Evolutionary conservation across 2,888 invertebrate genomes (phyloP).

Genomic region (Xanthorhoe spadicearia): DNA sequence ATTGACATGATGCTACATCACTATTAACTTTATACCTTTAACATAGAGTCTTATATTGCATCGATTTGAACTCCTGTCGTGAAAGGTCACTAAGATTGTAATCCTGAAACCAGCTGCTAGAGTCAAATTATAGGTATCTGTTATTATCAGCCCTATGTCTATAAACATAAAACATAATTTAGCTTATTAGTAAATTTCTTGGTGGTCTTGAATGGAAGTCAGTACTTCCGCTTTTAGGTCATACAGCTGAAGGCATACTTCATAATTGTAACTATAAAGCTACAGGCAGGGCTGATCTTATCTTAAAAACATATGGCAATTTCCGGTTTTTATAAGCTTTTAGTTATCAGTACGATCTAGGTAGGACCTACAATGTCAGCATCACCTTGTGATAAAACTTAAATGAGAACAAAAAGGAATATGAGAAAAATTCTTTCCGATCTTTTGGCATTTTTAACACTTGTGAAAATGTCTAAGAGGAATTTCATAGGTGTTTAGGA

Average conservation of each 20-base stretch:
- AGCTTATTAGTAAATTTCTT: not conserved
- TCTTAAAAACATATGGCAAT: conserved; percentile 12
- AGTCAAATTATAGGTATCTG: too few species aligned
- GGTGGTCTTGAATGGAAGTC: conserved; percentile 9
- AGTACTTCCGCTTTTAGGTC: conserved; percentile 15
- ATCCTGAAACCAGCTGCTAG: conserved; percentile 18
- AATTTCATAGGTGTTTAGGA: too few species aligned
- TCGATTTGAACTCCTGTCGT: not conserved
- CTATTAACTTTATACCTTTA: not conserved
- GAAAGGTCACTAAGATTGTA: conserved; percentile 18
- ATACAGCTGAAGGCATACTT: conserved; percentile 16
- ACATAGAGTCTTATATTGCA: not conserved
- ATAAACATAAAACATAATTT: not conserved
- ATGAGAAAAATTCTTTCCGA: too few species aligned
- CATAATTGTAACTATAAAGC: conserved; percentile 14
- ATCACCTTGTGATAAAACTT: conserved; percentile 9
- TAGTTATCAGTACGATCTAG: conserved; percentile 1
- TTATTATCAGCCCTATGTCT: conserved; percentile 7
- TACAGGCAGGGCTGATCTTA: conserved; percentile 15
- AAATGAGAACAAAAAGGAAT: too few species aligned
- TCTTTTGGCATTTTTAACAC: too few species aligned
- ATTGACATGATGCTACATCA: not conserved
- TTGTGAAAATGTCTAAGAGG: too few species aligned
- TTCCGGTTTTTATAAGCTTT: conserved; percentile 7
- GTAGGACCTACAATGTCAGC: not conserved